Evolutionary conservation across 2,113 vertebrate genomes (phyloP).

Genomic region (Regulus satrapa): DNA sequence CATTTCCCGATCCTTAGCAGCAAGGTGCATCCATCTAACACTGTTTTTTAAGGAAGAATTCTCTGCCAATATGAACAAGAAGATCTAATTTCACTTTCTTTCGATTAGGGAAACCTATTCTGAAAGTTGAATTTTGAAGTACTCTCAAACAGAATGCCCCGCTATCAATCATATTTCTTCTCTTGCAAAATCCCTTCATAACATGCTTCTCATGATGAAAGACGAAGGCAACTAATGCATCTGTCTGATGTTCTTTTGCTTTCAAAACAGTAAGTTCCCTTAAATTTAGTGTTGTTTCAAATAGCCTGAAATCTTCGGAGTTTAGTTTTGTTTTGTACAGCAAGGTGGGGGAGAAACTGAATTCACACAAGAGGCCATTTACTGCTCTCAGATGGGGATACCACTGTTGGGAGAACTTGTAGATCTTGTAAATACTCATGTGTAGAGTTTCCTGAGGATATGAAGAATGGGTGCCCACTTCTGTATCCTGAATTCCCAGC

Average conservation of each 20-base stretch:
- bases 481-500: background rate
- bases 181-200: background rate
- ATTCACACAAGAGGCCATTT: background rate
- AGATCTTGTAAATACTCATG: no score
- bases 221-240: background rate
- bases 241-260: background rate
- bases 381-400: background rate
- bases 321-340: background rate
- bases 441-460: background rate
- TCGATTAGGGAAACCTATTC: background rate
- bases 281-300: background rate
- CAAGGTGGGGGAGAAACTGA: background rate
- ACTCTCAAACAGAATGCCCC: background rate
- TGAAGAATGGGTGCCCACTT: background rate
- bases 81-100: background rate
- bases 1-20: background rate
- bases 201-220: background rate
- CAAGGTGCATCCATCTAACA: background rate
- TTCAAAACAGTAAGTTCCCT: background rate
- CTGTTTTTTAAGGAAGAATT: background rate
- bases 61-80: background rate
- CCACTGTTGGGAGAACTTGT: background rate
- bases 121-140: background rate
- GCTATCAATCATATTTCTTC: background rate
- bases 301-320: background rate